Evolutionary conservation across 2,888 invertebrate species (phyloP), one percentile per base, ranked within the genome.

Genomic region (Ernsta delagoae): DNA sequence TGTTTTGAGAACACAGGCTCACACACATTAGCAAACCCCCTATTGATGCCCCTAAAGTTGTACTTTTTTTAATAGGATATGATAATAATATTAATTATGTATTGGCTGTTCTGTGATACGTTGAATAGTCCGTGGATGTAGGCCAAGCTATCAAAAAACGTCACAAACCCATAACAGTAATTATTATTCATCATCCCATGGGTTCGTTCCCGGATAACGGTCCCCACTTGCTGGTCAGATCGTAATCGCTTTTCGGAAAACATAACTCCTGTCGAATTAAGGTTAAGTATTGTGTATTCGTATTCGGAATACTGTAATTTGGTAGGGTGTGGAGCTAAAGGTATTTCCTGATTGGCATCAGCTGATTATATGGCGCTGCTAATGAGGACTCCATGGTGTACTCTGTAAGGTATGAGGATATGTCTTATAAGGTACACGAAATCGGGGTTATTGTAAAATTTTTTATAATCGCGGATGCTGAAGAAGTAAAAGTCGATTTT

Each of bases 231-330:
- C 39, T 16, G 56, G 60, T 24, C 34, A 56, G 66, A 56, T 62
- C 8, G 56, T 68, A 61, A 68, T 68, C 67, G 56, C 5, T 68
- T 68, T 68, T 62, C 62, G 62, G 67, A 68, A 67, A 68, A 68
- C 67, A 67, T 61, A 68, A 68, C 62, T 62, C 62, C 67, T 68
- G 48, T 68, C 48, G 45, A 31, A 68, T 68, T 68, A 68, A 62
- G 67, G 67, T 62, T 68, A 68, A 68, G 67, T 62, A 68, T 68
- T 68, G 39, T 68, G 57, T 62, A 39, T 62, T 39, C 62, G 62
- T 16, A 57, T 57, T 39, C 48, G 48, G 45, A 12, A 50, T 57
- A 41, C 62, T 31, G 48, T 68, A 68, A 68, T 62, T 68, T 68
- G 43, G 43, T 8, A 8, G 24, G 50, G 54, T 61, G 67, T 56